Base-by-base conservation (phyloP, 2,113 vertebrate species). In the Calonectris borealis region DNA sequence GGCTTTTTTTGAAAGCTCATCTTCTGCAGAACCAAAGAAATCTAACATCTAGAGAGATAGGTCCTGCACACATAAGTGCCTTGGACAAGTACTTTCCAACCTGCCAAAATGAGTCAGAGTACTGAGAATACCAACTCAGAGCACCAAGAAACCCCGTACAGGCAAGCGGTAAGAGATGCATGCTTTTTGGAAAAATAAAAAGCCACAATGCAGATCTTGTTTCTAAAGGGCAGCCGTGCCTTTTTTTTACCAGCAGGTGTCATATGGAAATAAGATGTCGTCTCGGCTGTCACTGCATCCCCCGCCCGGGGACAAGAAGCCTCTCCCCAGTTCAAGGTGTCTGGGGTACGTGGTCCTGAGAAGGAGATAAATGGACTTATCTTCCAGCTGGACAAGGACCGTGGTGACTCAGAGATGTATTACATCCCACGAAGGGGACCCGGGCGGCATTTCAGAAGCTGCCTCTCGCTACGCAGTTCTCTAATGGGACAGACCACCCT, bases 191-290 rank as follows among this genome's bases (percentile, higher is more conserved):
- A 34, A 38, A 44, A 68, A 51, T 7, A 34, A 68, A 58, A 84
- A 48, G 18, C 34, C 58, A 32, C 22, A 12, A 81, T 77, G 38
- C 44, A 32, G 38, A 31, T 25, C 36, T 22, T n/a, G 20, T 58
- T 86, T 57, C 65, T 73, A 1, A 44, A 58, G 48, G 84, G 42
- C 52, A 44, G 81, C 60, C 87, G 1, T 91, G 57, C 40, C 86
- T 32, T 51, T 31, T 76, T 71, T 5, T 52, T 4, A 69, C 96
- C 81, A 94, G 90, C 73, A 94, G 92, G 44, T 91, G 92, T 96
- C 95, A 83, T 1, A 69, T 20, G 62, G 86, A 93, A 92, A 64
- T 93, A 51, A 91, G 51, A 1, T 36, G 69, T 75, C 10, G 3
- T 38, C 57, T 42, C 70, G 48, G 65, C 52, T 42, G 92, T 34